Evolutionary conservation across 1,140 invertebrate species (phyloP), one percentile per base, ranked within the genome.

Genomic region (Magallana ariakensis): DNA sequence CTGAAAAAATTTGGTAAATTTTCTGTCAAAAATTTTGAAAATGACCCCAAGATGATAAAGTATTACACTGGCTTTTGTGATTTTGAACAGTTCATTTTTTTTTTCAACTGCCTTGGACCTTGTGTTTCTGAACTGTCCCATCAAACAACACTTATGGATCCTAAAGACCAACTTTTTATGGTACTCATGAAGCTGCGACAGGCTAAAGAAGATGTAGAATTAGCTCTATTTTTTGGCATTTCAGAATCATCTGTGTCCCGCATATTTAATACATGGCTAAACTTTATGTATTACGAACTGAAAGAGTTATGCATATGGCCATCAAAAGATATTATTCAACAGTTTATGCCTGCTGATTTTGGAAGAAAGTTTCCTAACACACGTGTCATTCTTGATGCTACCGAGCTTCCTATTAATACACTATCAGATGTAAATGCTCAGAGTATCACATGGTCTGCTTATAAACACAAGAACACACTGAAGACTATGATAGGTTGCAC

Each of bases 201-300:
- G 54, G 83, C 87, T 13, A 85, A 85, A 85, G 83, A 85, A 26
- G 87, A 88, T 82, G n/a, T 58, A 22, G 58, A 85, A 13, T 53
- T 87, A 33, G 16, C 56, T 10, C 56, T 87, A 11, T 87, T 22
- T 87, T n/a, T 87, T 80, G 62, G 66, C 33, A 57, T 87, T 58
- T 56, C 33, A 70, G 82, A 70, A 22, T 62, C 75, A 15, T 57
- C 70, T 5, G 75, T 85, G 75, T 87, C 84, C 6, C 13, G 58
- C 15, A 60, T 13, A 15, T 60, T 60, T 4, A 60, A 60, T n/a
- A 60, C 58, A 60, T 54, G 54, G 22, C 7, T 90, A 7, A 88
- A 81, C 33, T 90, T 89, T 75, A 58, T 88, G 22, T 90, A 90
- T 84, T 90, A 53, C 53, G 87, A 89, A 60, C 70, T 88, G 5